Percentiles rank a stretch among this genome's conserved stretches.
Conservation (phyloP, 2,797 vertebrate species). For the Bovichtus variegatus region DNA sequence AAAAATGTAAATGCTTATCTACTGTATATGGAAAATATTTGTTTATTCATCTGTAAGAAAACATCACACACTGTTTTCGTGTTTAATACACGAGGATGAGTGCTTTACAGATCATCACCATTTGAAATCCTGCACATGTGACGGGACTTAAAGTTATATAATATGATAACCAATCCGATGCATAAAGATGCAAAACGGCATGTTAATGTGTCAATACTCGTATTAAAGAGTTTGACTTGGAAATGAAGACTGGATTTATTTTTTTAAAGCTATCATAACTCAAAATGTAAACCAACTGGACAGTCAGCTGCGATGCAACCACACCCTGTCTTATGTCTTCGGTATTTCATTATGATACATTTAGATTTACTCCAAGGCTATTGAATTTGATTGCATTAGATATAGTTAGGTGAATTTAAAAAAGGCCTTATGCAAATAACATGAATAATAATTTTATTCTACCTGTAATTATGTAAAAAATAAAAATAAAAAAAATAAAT, state of each 20-base stretch:
- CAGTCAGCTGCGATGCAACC: not conserved
- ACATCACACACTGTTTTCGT: not conserved
- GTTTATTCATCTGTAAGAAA: not conserved
- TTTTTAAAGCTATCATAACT: not conserved
- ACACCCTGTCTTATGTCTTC: not conserved
- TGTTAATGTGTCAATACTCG: not conserved
- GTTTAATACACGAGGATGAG: constrained; percentile 4
- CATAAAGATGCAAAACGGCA: not conserved
- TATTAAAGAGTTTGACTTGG: not conserved
- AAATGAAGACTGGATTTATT: not conserved
- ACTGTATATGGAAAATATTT: not conserved
- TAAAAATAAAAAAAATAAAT: too few species aligned
- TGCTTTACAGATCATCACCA: constrained; percentile 3
- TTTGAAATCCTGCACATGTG: constrained; percentile 33
- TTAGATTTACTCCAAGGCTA: not conserved
- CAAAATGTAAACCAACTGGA: not conserved
- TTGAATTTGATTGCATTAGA: not conserved
- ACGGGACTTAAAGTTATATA: constrained; percentile 38
- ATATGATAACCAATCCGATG: constrained; percentile 1
- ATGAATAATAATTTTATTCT: not conserved
- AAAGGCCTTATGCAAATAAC: not conserved
- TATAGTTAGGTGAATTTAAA: not conserved
- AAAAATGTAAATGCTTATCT: not conserved
- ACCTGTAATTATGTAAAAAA: not conserved
- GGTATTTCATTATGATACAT: not conserved